phyloP scores from a whole-genome alignment of 2,888 invertebrate species.

The Bombylius discolor region DNA sequence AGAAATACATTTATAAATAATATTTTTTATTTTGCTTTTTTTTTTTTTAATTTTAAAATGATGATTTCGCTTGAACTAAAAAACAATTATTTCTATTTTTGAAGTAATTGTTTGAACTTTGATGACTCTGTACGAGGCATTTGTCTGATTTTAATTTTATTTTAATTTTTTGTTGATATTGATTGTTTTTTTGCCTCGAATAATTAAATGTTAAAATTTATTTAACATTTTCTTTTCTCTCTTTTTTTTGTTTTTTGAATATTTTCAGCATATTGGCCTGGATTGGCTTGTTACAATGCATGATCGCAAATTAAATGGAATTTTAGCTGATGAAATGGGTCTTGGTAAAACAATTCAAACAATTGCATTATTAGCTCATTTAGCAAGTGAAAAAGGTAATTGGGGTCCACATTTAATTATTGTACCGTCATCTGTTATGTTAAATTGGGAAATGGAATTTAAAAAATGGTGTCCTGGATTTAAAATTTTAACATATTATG shows the following conservation, averaged over 20 bases:
- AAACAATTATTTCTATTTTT: conserved; percentile 6
- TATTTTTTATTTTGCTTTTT: background rate
- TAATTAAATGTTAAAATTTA: background rate
- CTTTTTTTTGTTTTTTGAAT: background rate
- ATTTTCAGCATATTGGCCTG: conserved; percentile 71
- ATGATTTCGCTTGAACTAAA: conserved; percentile 5
- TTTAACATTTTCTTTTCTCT: background rate
- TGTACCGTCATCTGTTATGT: conserved; percentile 97
- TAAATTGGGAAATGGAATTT: conserved; percentile 99
- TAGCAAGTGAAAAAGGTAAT: conserved; percentile 74
- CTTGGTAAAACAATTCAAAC: conserved; percentile 96
- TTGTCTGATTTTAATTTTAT: conserved; percentile 5
- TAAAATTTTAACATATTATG: conserved; percentile 97
- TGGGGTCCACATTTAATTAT: conserved; percentile 99
- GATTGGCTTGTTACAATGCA: conserved; percentile 97
- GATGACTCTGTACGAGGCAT: conserved; percentile 7
- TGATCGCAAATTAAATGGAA: conserved; percentile 88
- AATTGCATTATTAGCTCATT: conserved; percentile 82
- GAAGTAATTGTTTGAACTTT: conserved; percentile 2
- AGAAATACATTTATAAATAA: background rate
- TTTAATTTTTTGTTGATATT: no score
- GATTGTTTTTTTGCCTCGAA: background rate
- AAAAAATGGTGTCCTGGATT: conserved; percentile 99
- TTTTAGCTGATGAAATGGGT: conserved; percentile 95
- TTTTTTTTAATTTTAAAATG: background rate